Conservation (phyloP, 2,888 invertebrate species). For the Lutraria lutraria region DNA sequence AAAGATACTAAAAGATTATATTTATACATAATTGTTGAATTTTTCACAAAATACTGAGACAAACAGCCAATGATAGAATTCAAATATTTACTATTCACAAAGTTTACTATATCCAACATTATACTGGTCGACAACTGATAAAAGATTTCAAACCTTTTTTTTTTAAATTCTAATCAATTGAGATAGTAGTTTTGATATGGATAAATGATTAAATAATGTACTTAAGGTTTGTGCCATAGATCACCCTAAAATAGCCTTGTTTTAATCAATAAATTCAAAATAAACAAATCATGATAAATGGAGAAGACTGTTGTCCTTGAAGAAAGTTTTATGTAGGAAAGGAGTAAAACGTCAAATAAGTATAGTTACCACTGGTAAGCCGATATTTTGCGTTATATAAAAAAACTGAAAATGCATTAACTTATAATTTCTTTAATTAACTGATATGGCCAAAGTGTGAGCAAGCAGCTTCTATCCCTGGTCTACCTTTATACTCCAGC, state of each 20-base stretch:
- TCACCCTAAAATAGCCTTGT: background rate
- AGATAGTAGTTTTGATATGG: background rate
- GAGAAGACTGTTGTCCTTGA: too few relatives aligned
- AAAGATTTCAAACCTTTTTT: background rate
- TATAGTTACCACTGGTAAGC: background rate
- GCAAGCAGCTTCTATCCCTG: too few relatives aligned
- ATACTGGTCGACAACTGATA: constrained; percentile 8
- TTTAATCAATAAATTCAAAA: background rate
- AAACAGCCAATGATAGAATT: background rate
- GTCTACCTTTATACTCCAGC: too few relatives aligned
- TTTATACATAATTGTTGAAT: too few relatives aligned
- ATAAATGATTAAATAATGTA: background rate
- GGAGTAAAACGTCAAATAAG: too few relatives aligned
- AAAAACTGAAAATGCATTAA: background rate
- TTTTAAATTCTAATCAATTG: background rate
- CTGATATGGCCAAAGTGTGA: background rate
- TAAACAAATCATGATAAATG: background rate
- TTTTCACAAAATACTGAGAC: background rate
- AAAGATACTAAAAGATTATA: too few relatives aligned
- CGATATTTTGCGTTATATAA: background rate
- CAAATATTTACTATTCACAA: constrained; percentile 1
- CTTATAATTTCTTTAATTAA: background rate
- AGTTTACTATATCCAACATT: background rate
- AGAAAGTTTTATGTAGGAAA: too few relatives aligned
- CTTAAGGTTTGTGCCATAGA: background rate